Evolutionary conservation across 2,113 vertebrate species (phyloP), one percentile per base, ranked within the genome.

Genomic region (Rhynchomys soricoides): DNA sequence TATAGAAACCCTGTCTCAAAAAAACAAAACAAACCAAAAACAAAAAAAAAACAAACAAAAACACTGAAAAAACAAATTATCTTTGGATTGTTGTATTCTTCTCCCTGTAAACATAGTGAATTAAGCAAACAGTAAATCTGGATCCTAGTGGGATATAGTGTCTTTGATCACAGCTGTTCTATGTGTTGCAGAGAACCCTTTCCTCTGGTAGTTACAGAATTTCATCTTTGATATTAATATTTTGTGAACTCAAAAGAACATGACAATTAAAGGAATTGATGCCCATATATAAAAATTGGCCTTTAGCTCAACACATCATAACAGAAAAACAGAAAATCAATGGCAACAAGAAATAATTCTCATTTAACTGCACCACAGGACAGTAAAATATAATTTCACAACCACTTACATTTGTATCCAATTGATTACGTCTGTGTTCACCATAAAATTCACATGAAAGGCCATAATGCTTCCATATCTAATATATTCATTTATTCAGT

Each of bases 401-500:
- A 16, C 8, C 55, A 57, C 68, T 50, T 89, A 79, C 24, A 87
- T 90, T 91, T 96, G 68, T 70, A 90, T 89, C 43, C 52, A 94
- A 95, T 86, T 82, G 92, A 82, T 96, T 93, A 95, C 91, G 94
- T 9, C 71, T 93, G 86, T 34, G 93, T 86, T 91, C 26, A 87
- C 34, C 48, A 93, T 89, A 86, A 96, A 95, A 91, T 89, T 81
- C 91, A 15, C 73, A 90, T 92, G 52, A 91, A 96, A 94, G 96
- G 31, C 19, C 86, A 37, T 86, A 48, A 92, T 83, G 75, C 6
- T 87, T 87, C 9, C 48, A 78, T 94, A 78, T 93, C 45, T 89
- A 94, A 96, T 95, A 94, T 92, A 96, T 91, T 90, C 34, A 93
- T 92, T 88, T 90, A 86, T 89, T 96, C 57, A 87, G 86, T 86